phyloP scores from a whole-genome alignment of 2,797 vertebrate species.

The Novumbra hubbsi region DNA sequence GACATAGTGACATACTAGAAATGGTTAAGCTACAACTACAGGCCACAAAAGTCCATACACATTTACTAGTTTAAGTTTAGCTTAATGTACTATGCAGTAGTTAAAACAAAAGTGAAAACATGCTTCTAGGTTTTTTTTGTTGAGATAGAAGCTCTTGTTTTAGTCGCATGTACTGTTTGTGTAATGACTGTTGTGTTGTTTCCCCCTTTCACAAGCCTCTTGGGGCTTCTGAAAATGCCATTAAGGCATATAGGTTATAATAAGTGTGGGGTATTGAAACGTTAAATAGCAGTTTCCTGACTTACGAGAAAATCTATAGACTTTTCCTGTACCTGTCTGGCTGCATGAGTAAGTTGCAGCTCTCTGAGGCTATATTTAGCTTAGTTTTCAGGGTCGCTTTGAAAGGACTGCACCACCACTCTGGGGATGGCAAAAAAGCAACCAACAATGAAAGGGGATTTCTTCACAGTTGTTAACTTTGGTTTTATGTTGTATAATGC shows the following conservation, averaged over 20 bases:
- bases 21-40: constrained; percentile 47
- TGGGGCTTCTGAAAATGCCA: constrained; percentile 47
- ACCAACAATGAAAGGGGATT: constrained; percentile 6
- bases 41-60: neutral
- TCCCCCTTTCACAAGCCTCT: constrained; percentile 6
- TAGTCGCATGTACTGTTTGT: constrained; percentile 21
- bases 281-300: constrained; percentile 63
- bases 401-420: constrained; percentile 47
- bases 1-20: constrained; percentile 62
- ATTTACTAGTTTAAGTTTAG: no score
- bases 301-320: constrained; percentile 58
- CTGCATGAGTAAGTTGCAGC: constrained; percentile 56
- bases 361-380: constrained; percentile 59
- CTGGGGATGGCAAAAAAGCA: constrained; percentile 40
- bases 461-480: no score
- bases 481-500: no score
- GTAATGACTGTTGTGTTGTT: neutral
- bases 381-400: constrained; percentile 36
- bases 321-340: constrained; percentile 55
- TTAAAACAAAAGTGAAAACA: constrained; percentile 32
- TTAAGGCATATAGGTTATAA: constrained; percentile 48
- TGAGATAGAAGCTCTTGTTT: constrained; percentile 35
- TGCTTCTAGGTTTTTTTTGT: constrained; percentile 35
- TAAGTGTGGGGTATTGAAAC: constrained; percentile 46
- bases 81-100: constrained; percentile 6